These are phyloP conservation scores for Plutomurus gul DNA, from an alignment of 1,140 invertebrate genomes.

Conservation along the genomic window DNA sequence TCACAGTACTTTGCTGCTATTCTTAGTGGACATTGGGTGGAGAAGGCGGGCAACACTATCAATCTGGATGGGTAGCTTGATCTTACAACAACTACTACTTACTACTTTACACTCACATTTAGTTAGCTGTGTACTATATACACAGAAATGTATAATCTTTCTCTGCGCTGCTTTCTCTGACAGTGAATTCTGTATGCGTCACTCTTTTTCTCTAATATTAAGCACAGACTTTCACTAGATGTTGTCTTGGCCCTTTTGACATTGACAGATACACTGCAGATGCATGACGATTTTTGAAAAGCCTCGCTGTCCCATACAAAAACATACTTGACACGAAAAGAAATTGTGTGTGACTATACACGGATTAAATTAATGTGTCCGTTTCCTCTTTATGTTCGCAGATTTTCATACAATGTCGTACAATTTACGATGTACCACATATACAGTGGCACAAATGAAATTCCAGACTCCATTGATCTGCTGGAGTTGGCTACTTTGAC, in stretches of 20 bases:
- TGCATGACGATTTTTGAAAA: too few species aligned
- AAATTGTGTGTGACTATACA: not conserved
- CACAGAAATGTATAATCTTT: not conserved
- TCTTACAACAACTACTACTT: not conserved
- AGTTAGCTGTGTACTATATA: not conserved
- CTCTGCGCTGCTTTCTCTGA: not conserved
- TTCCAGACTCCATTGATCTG: constrained; percentile 81
- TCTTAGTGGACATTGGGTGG: constrained; percentile 78
- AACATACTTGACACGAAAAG: too few species aligned
- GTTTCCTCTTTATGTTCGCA: constrained; percentile 57
- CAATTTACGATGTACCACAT: constrained; percentile 90
- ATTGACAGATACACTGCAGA: too few species aligned
- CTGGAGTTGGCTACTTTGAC: constrained; percentile 82
- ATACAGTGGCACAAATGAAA: constrained; percentile 83
- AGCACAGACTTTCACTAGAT: too few species aligned
- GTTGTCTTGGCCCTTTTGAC: too few species aligned
- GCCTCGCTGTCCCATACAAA: not conserved
- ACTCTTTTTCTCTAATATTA: not conserved
- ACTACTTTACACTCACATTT: constrained; percentile 1
- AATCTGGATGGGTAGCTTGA: constrained; percentile 73
- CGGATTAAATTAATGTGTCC: too few species aligned
- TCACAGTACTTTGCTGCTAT: constrained; percentile 91
- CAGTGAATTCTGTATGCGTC: not conserved
- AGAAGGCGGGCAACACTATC: constrained; percentile 79
- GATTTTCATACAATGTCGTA: constrained; percentile 78